A percentile compares a stretch with the other conserved stretches of the same genome.
phyloP scores from a whole-genome alignment of 2,888 invertebrate species.

The Caradrina kadenii region DNA sequence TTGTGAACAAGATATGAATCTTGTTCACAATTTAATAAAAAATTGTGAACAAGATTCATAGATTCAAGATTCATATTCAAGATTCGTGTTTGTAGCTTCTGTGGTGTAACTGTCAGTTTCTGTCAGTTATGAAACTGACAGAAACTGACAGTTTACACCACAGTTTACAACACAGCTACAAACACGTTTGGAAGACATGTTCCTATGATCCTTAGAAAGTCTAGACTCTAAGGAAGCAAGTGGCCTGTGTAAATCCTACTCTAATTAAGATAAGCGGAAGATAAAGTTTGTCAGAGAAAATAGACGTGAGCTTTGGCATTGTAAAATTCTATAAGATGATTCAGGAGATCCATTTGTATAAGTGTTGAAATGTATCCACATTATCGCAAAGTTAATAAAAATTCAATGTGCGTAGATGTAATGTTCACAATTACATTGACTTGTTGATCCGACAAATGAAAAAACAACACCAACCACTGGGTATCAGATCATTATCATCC shows the following conservation, averaged over 20 bases:
- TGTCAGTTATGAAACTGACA: too few species aligned
- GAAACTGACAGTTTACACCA: not conserved
- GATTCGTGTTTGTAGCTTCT: too few species aligned
- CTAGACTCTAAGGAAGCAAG: not conserved
- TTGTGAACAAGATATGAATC: too few species aligned
- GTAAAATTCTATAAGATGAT: slow-evolving; percentile 25
- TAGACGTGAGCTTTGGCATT: not conserved
- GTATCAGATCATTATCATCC: slow-evolving; percentile 38
- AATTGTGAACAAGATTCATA: too few species aligned
- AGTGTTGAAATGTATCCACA: slow-evolving; percentile 40
- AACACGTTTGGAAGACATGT: not conserved
- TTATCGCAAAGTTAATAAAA: slow-evolving; percentile 50
- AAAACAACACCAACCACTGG: slow-evolving; percentile 45
- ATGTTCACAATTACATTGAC: slow-evolving; percentile 41
- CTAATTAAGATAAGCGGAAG: not conserved
- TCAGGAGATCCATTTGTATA: slow-evolving; percentile 47
- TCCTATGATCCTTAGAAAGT: not conserved
- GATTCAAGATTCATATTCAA: too few species aligned
- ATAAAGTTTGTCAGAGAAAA: not conserved
- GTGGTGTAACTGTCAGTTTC: too few species aligned
- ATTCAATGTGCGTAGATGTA: slow-evolving; percentile 43
- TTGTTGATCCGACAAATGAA: slow-evolving; percentile 47
- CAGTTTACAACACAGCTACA: not conserved
- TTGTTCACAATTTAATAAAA: too few species aligned
- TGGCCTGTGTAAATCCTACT: not conserved